Evolutionary conservation across 2,888 invertebrate genomes (phyloP).

Genomic region (Cremastobaeus sp.): DNA sequence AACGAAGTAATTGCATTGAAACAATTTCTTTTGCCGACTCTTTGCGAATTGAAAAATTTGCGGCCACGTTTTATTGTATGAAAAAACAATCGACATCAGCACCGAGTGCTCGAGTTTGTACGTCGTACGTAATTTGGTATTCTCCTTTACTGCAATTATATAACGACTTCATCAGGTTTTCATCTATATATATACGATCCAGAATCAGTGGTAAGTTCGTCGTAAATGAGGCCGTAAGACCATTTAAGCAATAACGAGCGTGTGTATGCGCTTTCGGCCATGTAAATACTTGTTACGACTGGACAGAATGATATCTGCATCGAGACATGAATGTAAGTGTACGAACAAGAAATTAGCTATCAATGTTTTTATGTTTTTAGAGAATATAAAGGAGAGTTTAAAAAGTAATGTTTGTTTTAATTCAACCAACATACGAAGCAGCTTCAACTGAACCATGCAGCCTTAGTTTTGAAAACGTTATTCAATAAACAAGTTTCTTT

Average conservation of each 20-base stretch:
- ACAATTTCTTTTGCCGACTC: not conserved
- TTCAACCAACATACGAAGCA: not conserved
- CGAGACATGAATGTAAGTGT: conserved; percentile 46
- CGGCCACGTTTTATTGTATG: conserved; percentile 7
- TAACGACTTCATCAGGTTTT: conserved; percentile 27
- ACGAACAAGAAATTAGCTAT: conserved; percentile 47
- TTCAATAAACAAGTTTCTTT: too few species aligned
- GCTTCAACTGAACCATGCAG: not conserved
- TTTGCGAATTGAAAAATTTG: conserved; percentile 5
- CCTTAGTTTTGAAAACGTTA: not conserved
- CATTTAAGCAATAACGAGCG: conserved; percentile 48
- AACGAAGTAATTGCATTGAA: conserved; percentile 25
- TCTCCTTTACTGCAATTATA: conserved; percentile 1
- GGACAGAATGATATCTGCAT: conserved; percentile 35
- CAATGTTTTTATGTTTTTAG: conserved; percentile 59
- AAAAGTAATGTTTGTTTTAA: conserved; percentile 17
- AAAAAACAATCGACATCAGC: conserved; percentile 10
- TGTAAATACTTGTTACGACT: conserved; percentile 50
- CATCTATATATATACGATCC: conserved; percentile 7
- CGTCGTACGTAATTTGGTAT: conserved; percentile 5
- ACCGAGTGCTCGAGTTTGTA: conserved; percentile 8
- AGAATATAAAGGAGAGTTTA: conserved; percentile 51
- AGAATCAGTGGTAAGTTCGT: conserved; percentile 13
- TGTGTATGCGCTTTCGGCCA: conserved; percentile 30
- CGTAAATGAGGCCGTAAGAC: conserved; percentile 14